Base-by-base conservation (phyloP, 2,888 invertebrate species). In the Cremastobaeus sp. region DNA sequence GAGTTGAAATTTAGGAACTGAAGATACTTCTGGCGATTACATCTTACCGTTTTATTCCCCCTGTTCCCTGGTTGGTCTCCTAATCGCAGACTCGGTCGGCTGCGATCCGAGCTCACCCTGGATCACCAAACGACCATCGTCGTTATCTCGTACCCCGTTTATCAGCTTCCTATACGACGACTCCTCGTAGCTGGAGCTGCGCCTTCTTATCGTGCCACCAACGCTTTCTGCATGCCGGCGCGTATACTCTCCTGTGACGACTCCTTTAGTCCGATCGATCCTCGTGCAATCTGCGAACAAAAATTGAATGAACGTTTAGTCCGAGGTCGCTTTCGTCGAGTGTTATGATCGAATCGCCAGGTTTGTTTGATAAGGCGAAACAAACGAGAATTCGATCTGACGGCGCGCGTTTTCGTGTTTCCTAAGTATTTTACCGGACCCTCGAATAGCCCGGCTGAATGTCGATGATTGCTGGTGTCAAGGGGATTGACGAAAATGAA, bases 161-260 rank as follows among this genome's bases (percentile, higher is more conserved):
- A 50, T 43, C 39, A 21, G 57, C 60, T 65, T 54, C 65, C 39
- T 30, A 35, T 41, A 18, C 50, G 34, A 18, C 18, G 65, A 45
- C 39, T 64, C 55, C 14, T 43, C 55, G 47, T 54, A 34, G 55
- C 12, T 21, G 54, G 12, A 32, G 45, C 45, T 12, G 41, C 37
- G 43, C 32, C 52, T 52, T 30, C 69, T 64, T 74, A 74, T 69
- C 74, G 69, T 39, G 41, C 34, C 28, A 57, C 20, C 52, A 48
- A 57, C 59, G 55, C 34, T 54, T 57, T 48, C 65, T 57, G 60
- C 60, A 64, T 76, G 57, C 64, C 60, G 60, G 35, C 64, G 57
- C 55, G 59, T 60, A 69, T 64, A 57, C 39, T 72, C 69, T 69
- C 69, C 68, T 72, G 64, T 69, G 71, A 72, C 68, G 52, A 47